Evolutionary conservation across 2,113 vertebrate species (phyloP).

Genomic region (Willisornis vidua): DNA sequence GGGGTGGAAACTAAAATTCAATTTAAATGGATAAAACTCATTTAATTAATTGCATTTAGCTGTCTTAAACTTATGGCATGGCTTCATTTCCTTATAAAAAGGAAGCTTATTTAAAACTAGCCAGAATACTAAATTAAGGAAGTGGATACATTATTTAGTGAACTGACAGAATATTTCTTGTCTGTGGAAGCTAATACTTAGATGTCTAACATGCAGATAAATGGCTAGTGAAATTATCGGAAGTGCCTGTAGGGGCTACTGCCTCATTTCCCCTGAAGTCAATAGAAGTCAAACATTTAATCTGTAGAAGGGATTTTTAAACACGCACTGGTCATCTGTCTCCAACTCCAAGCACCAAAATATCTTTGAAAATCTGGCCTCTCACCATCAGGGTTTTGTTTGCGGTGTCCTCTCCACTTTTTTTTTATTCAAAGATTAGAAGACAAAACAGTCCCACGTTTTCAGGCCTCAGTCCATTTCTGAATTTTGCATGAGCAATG

Average conservation of each 20-base stretch:
- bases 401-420: neutral
- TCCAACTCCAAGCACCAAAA: neutral
- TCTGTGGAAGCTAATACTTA: neutral
- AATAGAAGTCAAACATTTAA: slow-evolving; percentile 1
- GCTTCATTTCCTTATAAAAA: neutral
- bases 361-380: neutral
- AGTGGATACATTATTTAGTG: neutral
- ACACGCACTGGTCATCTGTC: neutral
- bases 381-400: neutral
- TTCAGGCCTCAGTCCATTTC: neutral
- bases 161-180: neutral
- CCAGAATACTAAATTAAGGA: neutral
- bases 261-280: slow-evolving; percentile 20
- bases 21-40: neutral
- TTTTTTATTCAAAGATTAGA: neutral
- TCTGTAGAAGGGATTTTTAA: slow-evolving; percentile 21
- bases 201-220: neutral
- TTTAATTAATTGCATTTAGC: neutral
- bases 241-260: neutral
- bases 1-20: neutral
- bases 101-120: neutral
- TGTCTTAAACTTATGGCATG: neutral
- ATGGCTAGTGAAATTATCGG: neutral
- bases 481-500: neutral
- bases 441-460: neutral